phyloP scores from a whole-genome alignment of 1,140 invertebrate species.

The Marisa cornuarietis region DNA sequence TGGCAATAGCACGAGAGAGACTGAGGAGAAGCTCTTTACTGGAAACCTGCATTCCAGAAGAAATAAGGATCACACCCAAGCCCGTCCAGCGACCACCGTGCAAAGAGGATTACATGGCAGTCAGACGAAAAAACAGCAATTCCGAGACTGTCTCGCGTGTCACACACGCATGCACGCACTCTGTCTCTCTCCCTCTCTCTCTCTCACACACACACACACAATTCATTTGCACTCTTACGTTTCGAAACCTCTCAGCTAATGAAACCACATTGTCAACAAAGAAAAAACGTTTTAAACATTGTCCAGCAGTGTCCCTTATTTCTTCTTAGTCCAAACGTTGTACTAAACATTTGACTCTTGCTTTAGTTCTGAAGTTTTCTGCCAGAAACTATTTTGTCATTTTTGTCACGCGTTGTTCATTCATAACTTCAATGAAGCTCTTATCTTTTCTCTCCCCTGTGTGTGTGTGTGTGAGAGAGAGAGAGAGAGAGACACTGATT shows the following conservation, averaged over 20 bases:
- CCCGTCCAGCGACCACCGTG: no score
- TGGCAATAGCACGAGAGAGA: no score
- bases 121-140: no score
- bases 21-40: no score
- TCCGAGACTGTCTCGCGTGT: no score
- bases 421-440: no score
- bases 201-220: slow-evolving; percentile 1
- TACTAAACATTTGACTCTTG: neutral
- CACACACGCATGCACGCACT: neutral
- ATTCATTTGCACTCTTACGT: neutral
- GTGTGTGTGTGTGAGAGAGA: neutral
- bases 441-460: no score
- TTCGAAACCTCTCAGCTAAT: neutral
- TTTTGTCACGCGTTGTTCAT: neutral
- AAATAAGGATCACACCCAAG: no score
- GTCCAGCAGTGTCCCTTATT: neutral
- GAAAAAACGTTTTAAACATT: no score
- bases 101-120: no score
- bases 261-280: no score
- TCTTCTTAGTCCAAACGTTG: neutral
- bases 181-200: neutral
- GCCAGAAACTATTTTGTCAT: neutral
- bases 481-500: neutral
- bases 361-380: neutral
- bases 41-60: no score